A percentile compares a stretch with the other conserved stretches of the same genome.
Evolutionary conservation across 2,113 vertebrate genomes (phyloP).

Genomic region (Clarias macrocephalus): DNA sequence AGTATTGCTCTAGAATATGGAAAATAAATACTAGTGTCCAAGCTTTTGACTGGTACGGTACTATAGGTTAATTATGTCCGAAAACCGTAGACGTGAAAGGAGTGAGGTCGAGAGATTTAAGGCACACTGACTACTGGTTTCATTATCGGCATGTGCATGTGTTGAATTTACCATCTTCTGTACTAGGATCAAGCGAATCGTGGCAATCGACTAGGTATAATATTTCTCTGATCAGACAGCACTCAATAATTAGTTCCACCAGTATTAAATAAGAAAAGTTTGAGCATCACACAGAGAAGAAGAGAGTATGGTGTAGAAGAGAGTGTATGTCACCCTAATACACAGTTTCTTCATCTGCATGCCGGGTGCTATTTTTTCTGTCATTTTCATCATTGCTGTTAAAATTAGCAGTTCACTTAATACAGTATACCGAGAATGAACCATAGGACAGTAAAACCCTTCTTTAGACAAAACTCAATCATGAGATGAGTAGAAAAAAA

Average conservation of each 20-base stretch:
- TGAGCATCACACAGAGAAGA: not conserved
- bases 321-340: not conserved
- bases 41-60: too few relatives aligned
- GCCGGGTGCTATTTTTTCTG: not conserved
- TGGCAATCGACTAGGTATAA: not conserved
- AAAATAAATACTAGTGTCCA: too few relatives aligned
- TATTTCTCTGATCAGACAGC: too few relatives aligned
- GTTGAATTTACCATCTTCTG: not conserved
- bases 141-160: not conserved
- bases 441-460: not conserved
- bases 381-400: not conserved
- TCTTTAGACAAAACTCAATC: not conserved
- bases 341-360: conserved; percentile 32
- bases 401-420: conserved; percentile 4
- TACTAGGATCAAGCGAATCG: not conserved
- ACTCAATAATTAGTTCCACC: not conserved
- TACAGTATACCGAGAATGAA: conserved; percentile 7
- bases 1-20: too few relatives aligned
- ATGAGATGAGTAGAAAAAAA: not conserved
- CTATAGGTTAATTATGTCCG: too few relatives aligned
- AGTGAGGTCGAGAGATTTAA: not conserved
- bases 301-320: not conserved
- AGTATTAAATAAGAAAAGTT: not conserved
- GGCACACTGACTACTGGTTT: not conserved
- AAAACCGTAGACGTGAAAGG: not conserved